phyloP scores from a whole-genome alignment of 2,113 vertebrate species.

The Gopherus flavomarginatus region DNA sequence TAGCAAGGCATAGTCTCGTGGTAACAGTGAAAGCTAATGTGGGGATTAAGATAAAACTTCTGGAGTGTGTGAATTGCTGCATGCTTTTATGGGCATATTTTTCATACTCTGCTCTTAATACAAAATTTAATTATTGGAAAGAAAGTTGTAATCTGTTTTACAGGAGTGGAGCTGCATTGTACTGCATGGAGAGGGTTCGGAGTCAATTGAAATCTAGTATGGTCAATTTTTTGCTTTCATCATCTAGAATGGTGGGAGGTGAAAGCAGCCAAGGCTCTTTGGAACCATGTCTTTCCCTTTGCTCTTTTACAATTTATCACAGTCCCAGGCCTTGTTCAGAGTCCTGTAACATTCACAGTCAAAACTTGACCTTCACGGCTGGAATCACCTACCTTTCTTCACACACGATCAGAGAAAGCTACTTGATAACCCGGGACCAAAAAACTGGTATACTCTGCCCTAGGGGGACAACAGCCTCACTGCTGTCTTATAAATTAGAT shows the following conservation, averaged over 20 bases:
- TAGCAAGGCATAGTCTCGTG: not conserved
- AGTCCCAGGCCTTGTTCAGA: not conserved
- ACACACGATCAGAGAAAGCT: not conserved
- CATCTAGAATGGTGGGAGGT: not conserved
- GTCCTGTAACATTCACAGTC: not conserved
- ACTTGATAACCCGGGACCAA: not conserved
- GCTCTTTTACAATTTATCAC: not conserved
- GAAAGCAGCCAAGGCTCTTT: not conserved
- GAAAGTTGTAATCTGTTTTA: not conserved
- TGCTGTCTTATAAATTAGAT: not conserved
- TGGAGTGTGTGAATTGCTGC: not conserved
- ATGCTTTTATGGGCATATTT: not conserved
- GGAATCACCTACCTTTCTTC: not conserved
- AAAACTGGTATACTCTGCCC: not conserved
- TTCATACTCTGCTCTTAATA: not conserved
- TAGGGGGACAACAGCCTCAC: not conserved
- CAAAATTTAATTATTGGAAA: not conserved
- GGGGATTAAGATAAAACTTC: not conserved
- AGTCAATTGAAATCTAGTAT: not conserved
- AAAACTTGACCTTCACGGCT: not conserved
- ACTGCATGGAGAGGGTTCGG: not conserved
- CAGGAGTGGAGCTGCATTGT: not conserved
- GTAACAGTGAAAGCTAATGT: not conserved
- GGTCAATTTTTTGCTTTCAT: not conserved
- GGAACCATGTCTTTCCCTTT: not conserved